phyloP scores from a whole-genome alignment of 2,888 invertebrate species.

The Yponomeuta evonymella region DNA sequence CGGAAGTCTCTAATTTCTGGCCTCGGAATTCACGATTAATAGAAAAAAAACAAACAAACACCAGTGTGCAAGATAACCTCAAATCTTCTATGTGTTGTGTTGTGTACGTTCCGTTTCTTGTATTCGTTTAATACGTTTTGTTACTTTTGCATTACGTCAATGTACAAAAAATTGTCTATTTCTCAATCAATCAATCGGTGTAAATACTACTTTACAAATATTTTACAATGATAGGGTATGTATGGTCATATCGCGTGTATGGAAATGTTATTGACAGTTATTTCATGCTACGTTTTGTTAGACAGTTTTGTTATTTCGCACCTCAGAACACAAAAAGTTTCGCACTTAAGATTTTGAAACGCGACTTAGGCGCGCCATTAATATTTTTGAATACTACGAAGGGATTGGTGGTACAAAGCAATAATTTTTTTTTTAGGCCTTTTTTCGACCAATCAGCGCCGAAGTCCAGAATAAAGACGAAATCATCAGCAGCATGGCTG shows the following conservation, averaged over 20 bases:
- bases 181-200: too few relatives aligned
- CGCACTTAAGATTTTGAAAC: conserved; percentile 40
- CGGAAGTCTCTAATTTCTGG: neutral
- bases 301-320: neutral
- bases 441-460: conserved; percentile 78
- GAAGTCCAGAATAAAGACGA: conserved; percentile 87
- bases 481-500: conserved; percentile 94
- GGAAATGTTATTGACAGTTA: neutral
- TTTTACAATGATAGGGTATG: too few relatives aligned
- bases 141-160: too few relatives aligned
- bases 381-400: conserved; percentile 43
- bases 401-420: conserved; percentile 50
- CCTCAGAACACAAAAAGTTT: neutral
- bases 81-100: neutral
- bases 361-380: conserved; percentile 44
- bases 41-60: neutral
- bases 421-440: conserved; percentile 45
- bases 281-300: neutral
- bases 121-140: neutral
- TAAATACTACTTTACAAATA: too few relatives aligned
- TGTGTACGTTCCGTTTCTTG: neutral
- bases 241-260: too few relatives aligned
- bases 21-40: neutral
- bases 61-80: conserved; percentile 7
- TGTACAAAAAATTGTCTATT: too few relatives aligned